Evolutionary conservation across 2,113 vertebrate genomes (phyloP).

Genomic region (Bagarius yarrelli): DNA sequence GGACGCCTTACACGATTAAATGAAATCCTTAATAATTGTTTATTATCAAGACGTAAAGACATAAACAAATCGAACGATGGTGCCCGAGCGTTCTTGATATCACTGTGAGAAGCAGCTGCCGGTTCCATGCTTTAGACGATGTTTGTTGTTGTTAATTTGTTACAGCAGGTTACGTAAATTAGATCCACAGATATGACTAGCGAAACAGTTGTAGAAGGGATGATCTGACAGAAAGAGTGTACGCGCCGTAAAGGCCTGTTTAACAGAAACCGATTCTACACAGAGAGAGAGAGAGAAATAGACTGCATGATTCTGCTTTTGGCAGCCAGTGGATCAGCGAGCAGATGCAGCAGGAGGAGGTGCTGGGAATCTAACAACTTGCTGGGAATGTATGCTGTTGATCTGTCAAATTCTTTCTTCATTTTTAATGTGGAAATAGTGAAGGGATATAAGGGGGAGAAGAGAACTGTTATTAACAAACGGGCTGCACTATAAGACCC

Average conservation of each 20-base stretch:
- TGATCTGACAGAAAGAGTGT: neutral
- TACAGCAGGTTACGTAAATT: constrained; percentile 25
- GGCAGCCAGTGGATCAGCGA: neutral
- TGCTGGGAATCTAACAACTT: constrained; percentile 32
- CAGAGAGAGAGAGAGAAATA: neutral
- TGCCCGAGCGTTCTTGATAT: neutral
- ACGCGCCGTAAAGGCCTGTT: neutral
- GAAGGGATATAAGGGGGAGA: neutral
- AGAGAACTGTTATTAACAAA: neutral
- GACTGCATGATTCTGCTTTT: constrained; percentile 8
- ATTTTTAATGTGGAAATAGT: neutral
- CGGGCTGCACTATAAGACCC: no score
- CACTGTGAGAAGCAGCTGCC: constrained; percentile 20
- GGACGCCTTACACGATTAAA: neutral
- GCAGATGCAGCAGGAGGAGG: constrained; percentile 2
- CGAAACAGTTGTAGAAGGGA: constrained; percentile 4
- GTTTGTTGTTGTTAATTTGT: constrained; percentile 32
- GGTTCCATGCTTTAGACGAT: constrained; percentile 3
- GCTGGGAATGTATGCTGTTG: constrained; percentile 29
- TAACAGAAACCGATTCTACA: neutral
- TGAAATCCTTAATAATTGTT: neutral
- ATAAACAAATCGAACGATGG: neutral
- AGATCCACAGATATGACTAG: neutral
- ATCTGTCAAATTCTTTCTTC: constrained; percentile 17
- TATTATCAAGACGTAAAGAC: no score